These are phyloP conservation scores for Globodera rostochiensis DNA, from an alignment of 1,140 invertebrate species.

Conservation along the genomic window DNA sequence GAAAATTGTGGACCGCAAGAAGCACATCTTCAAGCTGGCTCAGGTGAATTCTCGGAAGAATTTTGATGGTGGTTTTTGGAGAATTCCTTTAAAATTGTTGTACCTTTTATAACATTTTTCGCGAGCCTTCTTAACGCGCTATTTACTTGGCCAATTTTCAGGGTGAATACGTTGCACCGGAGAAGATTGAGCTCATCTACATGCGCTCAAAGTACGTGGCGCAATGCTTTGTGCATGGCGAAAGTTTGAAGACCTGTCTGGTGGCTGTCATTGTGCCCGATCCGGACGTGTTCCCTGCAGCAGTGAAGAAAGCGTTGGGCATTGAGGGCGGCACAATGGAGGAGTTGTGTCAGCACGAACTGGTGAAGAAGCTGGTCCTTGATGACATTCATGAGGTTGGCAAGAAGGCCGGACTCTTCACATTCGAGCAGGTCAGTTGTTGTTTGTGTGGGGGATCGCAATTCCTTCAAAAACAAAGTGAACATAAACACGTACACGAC, in stretches of 20 bases:
- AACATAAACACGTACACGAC: not conserved
- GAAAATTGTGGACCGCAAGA: constrained; percentile 70
- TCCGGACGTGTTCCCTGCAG: constrained; percentile 74
- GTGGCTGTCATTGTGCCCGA: constrained; percentile 92
- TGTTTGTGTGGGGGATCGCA: no score
- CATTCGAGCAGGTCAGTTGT: constrained; percentile 82
- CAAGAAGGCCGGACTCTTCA: constrained; percentile 84
- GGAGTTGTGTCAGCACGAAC: constrained; percentile 79
- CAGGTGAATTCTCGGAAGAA: constrained; percentile 55
- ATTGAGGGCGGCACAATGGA: constrained; percentile 75
- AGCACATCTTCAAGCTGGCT: constrained; percentile 70
- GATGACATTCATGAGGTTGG: constrained; percentile 85
- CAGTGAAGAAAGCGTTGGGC: constrained; percentile 25
- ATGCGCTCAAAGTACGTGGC: constrained; percentile 66
- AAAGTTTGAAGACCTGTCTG: constrained; percentile 79
- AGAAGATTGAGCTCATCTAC: constrained; percentile 71
- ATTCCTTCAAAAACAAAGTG: no score
- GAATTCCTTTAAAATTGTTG: no score
- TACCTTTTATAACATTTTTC: no score
- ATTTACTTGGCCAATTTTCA: constrained; percentile 24
- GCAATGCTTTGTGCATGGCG: constrained; percentile 70
- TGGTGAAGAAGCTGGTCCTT: constrained; percentile 85
- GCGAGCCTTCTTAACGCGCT: no score
- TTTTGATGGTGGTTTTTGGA: no score
- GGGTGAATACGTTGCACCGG: constrained; percentile 72